These are phyloP conservation scores for Benthosema pterotum DNA, from an alignment of 2,797 vertebrate genomes.

Conservation along the genomic window DNA sequence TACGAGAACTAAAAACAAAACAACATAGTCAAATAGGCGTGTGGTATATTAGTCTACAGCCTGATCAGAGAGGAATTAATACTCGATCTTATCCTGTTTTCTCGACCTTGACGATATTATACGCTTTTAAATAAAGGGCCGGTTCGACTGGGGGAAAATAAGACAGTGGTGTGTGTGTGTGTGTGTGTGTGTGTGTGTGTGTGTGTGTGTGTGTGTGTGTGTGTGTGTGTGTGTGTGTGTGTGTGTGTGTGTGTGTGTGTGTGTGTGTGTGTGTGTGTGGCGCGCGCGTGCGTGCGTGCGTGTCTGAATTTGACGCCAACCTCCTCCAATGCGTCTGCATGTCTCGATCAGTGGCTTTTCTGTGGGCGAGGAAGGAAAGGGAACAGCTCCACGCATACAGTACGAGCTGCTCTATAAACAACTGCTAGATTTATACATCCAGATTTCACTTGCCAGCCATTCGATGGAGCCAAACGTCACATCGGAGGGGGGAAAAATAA, in stretches of 20 bases:
- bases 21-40: slow-evolving; percentile 23
- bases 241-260: no score
- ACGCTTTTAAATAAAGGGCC: no score
- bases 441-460: slow-evolving; percentile 38
- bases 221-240: no score
- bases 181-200: no score
- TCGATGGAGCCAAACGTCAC: slow-evolving; percentile 39
- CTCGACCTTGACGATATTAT: slow-evolving; percentile 44
- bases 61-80: no score
- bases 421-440: slow-evolving; percentile 58
- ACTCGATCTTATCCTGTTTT: no score
- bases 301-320: slow-evolving; percentile 44
- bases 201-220: no score
- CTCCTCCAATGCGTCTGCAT: slow-evolving; percentile 44
- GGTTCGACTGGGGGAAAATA: no score
- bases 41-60: slow-evolving; percentile 15
- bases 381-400: slow-evolving; percentile 20
- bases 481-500: no score
- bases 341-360: slow-evolving; percentile 24
- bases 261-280: no score
- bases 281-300: not conserved
- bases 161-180: no score
- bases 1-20: slow-evolving; percentile 49
- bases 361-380: slow-evolving; percentile 40
- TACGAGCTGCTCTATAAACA: slow-evolving; percentile 43